These are phyloP conservation scores for Muraenolepis orangiensis DNA, from an alignment of 2,797 vertebrate species.

Conservation along the genomic window DNA sequence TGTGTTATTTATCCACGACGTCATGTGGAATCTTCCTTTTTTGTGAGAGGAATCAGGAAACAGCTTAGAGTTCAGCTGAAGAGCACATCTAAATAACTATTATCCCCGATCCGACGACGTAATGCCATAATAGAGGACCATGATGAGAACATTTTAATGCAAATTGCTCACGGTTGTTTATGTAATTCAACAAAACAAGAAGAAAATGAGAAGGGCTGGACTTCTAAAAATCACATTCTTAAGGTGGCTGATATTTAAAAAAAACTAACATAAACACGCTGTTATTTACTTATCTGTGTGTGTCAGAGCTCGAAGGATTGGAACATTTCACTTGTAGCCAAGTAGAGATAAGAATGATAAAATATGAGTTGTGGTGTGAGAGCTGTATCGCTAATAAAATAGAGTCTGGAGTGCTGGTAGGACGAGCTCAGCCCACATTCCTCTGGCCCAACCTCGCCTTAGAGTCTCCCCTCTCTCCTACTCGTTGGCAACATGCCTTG, in stretches of 20 bases:
- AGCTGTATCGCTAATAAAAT: background rate
- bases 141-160: slow-evolving; percentile 2
- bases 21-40: background rate
- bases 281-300: slow-evolving; percentile 37
- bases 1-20: background rate
- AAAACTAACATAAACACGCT: slow-evolving; percentile 37
- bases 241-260: slow-evolving; percentile 42
- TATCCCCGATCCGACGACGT: slow-evolving; percentile 8
- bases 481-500: background rate
- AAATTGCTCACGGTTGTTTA: slow-evolving; percentile 5
- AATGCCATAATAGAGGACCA: slow-evolving; percentile 7
- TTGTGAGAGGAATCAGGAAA: too few relatives aligned
- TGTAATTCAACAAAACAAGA: slow-evolving; percentile 11
- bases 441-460: background rate
- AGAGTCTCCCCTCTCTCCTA: background rate
- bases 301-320: slow-evolving; percentile 37
- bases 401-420: background rate
- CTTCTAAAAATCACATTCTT: slow-evolving; percentile 40
- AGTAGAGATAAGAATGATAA: slow-evolving; percentile 34
- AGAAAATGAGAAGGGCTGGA: slow-evolving; percentile 10
- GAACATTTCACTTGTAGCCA: slow-evolving; percentile 36
- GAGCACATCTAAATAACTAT: background rate
- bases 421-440: background rate
- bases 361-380: slow-evolving; percentile 37
- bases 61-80: background rate